phyloP scores from a whole-genome alignment of 1,140 invertebrate species.

The Ceratina calcarata region DNA sequence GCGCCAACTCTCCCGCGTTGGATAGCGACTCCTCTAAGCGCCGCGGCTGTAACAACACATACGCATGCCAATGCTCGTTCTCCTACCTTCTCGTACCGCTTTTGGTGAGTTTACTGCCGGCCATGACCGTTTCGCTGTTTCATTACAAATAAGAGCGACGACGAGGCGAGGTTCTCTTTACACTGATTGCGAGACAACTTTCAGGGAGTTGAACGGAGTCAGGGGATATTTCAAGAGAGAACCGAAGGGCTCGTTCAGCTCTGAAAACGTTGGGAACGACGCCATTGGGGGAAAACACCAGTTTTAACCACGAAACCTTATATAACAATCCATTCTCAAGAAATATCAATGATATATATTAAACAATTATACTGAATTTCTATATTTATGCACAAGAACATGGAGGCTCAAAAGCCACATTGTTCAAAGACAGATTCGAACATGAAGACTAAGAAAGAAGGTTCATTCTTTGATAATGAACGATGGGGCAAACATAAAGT shows the following conservation, averaged over 20 bases:
- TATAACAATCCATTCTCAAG: no score
- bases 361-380: no score
- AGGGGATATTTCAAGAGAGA: neutral
- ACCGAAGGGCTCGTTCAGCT: no score
- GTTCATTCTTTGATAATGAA: neutral
- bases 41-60: constrained; percentile 81
- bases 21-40: constrained; percentile 85
- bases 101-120: constrained; percentile 10
- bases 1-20: constrained; percentile 84
- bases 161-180: constrained; percentile 36
- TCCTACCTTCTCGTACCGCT: constrained; percentile 24
- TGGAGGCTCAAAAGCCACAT: neutral
- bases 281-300: no score
- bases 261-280: neutral
- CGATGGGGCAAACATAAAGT: neutral
- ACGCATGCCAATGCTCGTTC: constrained; percentile 50
- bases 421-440: neutral
- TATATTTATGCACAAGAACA: neutral
- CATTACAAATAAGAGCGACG: neutral
- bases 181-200: neutral
- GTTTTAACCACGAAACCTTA: no score
- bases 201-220: neutral
- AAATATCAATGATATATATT: no score
- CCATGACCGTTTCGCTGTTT: constrained; percentile 27
- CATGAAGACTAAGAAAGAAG: neutral